Conservation (phyloP, 2,888 invertebrate species). For the Phyllotreta striolata region DNA sequence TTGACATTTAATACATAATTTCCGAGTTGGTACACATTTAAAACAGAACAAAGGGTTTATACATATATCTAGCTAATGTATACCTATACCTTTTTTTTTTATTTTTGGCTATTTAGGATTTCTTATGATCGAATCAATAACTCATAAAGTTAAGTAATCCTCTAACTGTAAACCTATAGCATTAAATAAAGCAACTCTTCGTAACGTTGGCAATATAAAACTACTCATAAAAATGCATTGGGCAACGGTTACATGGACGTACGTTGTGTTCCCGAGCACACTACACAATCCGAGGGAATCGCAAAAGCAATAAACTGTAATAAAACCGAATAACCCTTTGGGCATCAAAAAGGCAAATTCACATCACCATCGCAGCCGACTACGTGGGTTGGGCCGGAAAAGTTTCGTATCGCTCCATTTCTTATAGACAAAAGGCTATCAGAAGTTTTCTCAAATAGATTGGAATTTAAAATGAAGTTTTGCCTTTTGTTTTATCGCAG, state of each 20-base stretch:
- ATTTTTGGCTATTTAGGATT: no score
- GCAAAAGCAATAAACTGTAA: slow-evolving; percentile 33
- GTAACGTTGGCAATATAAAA: no score
- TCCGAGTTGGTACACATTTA: no score
- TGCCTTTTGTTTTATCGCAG: slow-evolving; percentile 43
- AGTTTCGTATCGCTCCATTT: slow-evolving; percentile 48
- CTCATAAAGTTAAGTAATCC: no score
- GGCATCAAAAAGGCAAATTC: slow-evolving; percentile 39
- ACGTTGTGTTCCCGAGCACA: slow-evolving; percentile 1
- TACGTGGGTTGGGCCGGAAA: slow-evolving; percentile 39
- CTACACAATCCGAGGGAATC: slow-evolving; percentile 13
- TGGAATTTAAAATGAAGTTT: slow-evolving; percentile 54
- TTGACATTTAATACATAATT: no score
- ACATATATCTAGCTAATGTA: no score
- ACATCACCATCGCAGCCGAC: slow-evolving; percentile 36
- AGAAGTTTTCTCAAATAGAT: slow-evolving; percentile 52
- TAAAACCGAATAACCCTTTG: slow-evolving; percentile 35
- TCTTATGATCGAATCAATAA: no score
- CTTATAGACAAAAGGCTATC: slow-evolving; percentile 53
- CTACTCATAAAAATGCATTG: slow-evolving; percentile 19
- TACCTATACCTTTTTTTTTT: no score
- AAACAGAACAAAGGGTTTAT: not conserved
- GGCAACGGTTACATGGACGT: not conserved
- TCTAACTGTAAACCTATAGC: no score
- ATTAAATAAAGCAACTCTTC: no score